Evolutionary conservation across 1,140 invertebrate genomes (phyloP).

Genomic region (Rhagoletis zephyria): DNA sequence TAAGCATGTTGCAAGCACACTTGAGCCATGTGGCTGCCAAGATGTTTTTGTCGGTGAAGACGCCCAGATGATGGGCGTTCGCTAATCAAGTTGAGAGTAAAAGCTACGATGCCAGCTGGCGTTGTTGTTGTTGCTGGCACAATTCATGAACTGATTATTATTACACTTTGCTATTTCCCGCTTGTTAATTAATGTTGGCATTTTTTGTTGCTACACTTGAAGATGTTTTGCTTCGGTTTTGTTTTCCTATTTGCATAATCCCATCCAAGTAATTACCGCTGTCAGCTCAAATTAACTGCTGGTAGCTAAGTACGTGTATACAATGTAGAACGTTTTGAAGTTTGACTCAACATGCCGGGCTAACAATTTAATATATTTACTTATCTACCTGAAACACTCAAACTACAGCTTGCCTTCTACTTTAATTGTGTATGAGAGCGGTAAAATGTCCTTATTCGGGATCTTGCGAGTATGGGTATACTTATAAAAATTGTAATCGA

Average conservation of each 20-base stretch:
- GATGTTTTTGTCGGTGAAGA: neutral
- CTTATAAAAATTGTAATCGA: no score
- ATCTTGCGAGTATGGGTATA: no score
- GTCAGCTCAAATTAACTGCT: conserved; percentile 38
- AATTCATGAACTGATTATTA: conserved; percentile 23
- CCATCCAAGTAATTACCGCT: conserved; percentile 28
- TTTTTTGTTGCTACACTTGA: conserved; percentile 31
- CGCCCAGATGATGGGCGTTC: neutral
- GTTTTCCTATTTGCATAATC: conserved; percentile 5
- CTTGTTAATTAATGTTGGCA: conserved; percentile 36
- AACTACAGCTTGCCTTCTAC: no score
- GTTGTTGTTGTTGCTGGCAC: neutral
- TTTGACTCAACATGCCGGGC: no score
- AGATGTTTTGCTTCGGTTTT: neutral
- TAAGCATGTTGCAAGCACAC: conserved; percentile 12
- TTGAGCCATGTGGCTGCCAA: neutral
- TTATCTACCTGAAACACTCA: no score
- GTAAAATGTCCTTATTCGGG: no score
- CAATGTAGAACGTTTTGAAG: neutral
- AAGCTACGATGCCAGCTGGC: neutral
- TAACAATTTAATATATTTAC: no score
- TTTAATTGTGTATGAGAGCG: no score
- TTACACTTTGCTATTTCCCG: conserved; percentile 38
- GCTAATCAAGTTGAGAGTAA: conserved; percentile 17
- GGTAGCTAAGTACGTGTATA: no score